These are phyloP conservation scores for Phyllostomus hastatus DNA, from an alignment of 2,113 vertebrate genomes.

Conservation along the genomic window DNA sequence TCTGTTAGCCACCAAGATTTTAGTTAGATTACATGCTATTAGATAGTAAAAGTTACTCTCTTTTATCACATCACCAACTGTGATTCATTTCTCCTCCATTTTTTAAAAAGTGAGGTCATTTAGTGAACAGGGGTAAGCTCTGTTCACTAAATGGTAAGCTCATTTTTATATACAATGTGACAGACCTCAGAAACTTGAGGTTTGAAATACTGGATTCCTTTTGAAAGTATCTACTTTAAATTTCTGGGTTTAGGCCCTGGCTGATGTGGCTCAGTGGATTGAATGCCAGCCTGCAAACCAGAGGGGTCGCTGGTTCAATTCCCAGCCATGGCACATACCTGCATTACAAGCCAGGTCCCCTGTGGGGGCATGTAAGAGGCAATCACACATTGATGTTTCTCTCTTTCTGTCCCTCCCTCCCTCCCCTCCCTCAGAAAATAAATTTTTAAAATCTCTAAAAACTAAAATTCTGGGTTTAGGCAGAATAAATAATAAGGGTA, in stretches of 20 bases:
- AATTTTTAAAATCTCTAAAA: no score
- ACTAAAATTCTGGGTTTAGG: neutral
- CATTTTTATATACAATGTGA: neutral
- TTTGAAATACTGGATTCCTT: neutral
- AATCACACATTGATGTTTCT: no score
- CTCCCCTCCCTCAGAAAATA: no score
- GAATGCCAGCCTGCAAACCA: no score
- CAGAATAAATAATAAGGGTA: neutral
- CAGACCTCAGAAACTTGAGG: neutral
- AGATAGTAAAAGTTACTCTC: neutral
- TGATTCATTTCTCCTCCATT: neutral
- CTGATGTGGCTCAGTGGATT: no score
- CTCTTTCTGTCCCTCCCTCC: no score
- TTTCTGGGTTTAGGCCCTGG: neutral
- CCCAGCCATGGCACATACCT: no score
- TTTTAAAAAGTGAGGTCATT: neutral
- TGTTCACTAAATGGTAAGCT: no score
- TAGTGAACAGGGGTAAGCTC: neutral
- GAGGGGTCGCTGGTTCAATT: no score
- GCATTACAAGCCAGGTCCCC: no score
- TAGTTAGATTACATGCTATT: neutral
- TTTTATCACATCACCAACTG: neutral
- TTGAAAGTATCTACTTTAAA: neutral
- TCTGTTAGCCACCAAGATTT: neutral
- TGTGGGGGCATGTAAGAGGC: no score